Conservation (phyloP, 2,888 invertebrate genomes). For the Germaria angustata region DNA sequence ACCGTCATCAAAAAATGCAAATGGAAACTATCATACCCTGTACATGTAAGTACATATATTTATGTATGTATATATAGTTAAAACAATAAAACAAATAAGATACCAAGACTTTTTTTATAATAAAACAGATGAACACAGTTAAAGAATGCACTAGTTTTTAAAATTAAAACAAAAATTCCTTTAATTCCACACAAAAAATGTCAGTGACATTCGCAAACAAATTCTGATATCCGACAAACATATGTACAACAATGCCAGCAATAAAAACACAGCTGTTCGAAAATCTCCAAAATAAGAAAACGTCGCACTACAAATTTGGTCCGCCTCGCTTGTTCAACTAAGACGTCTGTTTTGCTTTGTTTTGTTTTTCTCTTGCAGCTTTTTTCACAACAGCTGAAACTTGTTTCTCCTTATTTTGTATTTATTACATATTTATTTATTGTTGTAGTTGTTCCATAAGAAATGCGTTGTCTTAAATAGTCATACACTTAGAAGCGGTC, state of each 20-base stretch:
- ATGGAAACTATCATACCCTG: too few species aligned
- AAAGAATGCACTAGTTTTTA: too few species aligned
- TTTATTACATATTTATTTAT: not conserved
- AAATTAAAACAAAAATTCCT: too few species aligned
- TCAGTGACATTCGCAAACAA: too few species aligned
- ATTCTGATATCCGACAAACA: slow-evolving; percentile 30
- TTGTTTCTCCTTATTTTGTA: slow-evolving; percentile 2
- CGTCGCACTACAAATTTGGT: slow-evolving; percentile 19
- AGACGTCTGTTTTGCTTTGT: not conserved
- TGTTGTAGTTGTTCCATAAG: not conserved
- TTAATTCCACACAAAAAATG: too few species aligned
- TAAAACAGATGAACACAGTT: too few species aligned
- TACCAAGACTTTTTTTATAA: too few species aligned
- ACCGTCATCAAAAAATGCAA: too few species aligned
- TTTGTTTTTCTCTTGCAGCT: not conserved
- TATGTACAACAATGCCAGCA: not conserved
- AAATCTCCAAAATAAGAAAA: slow-evolving; percentile 11
- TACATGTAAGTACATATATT: too few species aligned
- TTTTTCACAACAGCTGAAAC: slow-evolving; percentile 36
- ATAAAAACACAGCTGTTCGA: slow-evolving; percentile 36
- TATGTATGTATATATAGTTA: too few species aligned
- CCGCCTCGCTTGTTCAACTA: too few species aligned
- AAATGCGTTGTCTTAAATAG: slow-evolving; percentile 4
- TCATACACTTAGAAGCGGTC: not conserved
- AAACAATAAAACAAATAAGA: too few species aligned